Percentiles rank a stretch among this genome's conserved stretches.
Conservation (phyloP, 1,140 invertebrate genomes). For the Lucilia sericata region DNA sequence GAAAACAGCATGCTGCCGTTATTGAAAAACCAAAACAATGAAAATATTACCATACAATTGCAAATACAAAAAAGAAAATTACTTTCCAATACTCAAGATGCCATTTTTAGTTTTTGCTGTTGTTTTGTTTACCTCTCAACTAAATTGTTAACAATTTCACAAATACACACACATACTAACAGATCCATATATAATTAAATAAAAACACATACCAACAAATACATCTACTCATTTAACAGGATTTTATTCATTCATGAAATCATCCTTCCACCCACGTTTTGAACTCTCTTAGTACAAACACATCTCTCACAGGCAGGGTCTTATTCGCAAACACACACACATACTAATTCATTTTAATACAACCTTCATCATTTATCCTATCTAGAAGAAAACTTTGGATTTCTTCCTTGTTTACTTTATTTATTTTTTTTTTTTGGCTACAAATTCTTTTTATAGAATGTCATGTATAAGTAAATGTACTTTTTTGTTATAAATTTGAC, state of each 20-base stretch:
- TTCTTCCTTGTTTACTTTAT: not conserved
- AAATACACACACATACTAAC: no score
- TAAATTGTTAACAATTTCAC: no score
- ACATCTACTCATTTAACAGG: not conserved
- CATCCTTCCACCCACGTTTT: not conserved
- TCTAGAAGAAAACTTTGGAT: not conserved
- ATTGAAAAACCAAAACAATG: not conserved
- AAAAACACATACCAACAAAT: not conserved
- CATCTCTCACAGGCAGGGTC: no score
- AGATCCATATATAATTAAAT: not conserved
- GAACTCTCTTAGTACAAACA: no score
- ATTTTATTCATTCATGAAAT: not conserved
- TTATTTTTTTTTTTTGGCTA: no score
- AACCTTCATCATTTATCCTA: no score
- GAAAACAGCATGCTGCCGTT: not conserved
- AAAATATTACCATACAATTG: not conserved
- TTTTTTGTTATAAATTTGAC: not conserved
- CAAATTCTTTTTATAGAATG: not conserved
- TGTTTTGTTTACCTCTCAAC: not conserved
- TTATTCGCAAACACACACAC: not conserved
- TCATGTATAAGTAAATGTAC: no score
- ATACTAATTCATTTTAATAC: no score
- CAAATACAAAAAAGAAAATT: no score
- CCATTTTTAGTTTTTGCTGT: not conserved
- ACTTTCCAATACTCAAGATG: not conserved